Evolutionary conservation across 2,113 vertebrate species (phyloP).

Genomic region (Vulpes ferrilata): DNA sequence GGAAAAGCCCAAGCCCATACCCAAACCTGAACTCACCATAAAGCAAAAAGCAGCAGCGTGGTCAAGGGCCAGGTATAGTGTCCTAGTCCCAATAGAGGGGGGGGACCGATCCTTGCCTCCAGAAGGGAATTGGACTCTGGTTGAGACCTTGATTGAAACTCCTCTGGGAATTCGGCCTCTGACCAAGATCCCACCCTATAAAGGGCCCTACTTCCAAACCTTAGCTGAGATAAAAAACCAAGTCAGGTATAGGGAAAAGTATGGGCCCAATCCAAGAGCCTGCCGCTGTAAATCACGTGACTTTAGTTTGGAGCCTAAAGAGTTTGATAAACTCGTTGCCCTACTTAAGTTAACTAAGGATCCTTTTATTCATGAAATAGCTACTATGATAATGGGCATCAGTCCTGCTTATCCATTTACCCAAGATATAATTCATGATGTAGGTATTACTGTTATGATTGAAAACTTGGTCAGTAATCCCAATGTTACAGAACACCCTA

Average conservation of each 20-base stretch:
- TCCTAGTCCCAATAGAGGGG: conserved; percentile 72
- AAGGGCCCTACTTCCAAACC: conserved; percentile 79
- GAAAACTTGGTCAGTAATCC: conserved; percentile 77
- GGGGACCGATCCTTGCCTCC: conserved; percentile 47
- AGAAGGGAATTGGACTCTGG: conserved; percentile 77
- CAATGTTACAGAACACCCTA: conserved; percentile 58
- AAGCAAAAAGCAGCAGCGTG: conserved; percentile 73
- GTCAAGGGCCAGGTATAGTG: conserved; percentile 74
- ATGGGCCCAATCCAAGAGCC: conserved; percentile 68
- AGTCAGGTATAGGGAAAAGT: conserved; percentile 69
- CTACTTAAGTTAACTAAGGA: conserved; percentile 79
- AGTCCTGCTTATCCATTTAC: conserved; percentile 82
- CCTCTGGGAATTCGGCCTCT: conserved; percentile 79
- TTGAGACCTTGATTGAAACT: conserved; percentile 80
- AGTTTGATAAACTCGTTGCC: conserved; percentile 78
- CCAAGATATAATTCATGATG: conserved; percentile 80
- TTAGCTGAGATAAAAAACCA: conserved; percentile 78
- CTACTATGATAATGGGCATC: conserved; percentile 78
- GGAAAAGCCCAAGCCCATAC: conserved; percentile 48
- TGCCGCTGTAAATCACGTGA: conserved; percentile 69
- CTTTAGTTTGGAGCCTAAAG: conserved; percentile 79
- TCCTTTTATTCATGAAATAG: conserved; percentile 81
- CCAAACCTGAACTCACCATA: conserved; percentile 38
- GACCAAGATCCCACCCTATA: conserved; percentile 72
- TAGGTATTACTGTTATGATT: conserved; percentile 78